These are phyloP conservation scores for Amphiprion ocellaris DNA, from an alignment of 2,113 vertebrate species.

Conservation along the genomic window DNA sequence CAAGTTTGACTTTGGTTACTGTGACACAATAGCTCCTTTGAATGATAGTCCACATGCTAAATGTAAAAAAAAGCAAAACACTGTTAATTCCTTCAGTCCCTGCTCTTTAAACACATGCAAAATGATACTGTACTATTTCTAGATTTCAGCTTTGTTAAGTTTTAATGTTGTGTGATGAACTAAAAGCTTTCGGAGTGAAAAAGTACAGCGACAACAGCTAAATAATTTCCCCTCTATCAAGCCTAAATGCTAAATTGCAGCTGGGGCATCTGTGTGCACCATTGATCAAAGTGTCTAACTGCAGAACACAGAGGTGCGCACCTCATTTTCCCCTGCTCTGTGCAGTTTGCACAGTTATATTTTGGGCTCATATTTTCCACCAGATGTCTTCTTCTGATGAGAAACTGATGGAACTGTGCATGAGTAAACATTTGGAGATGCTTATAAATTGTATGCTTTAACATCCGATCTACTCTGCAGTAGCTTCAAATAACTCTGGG, in stretches of 20 bases:
- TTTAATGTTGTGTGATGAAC: slow-evolving; percentile 13
- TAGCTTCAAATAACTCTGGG: not conserved
- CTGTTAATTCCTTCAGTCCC: not conserved
- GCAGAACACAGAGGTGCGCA: not conserved
- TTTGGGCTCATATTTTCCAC: not conserved
- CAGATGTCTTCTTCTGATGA: not conserved
- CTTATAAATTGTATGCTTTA: not conserved
- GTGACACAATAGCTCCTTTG: not conserved
- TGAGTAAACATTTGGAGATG: not conserved
- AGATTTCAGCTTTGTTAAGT: not conserved
- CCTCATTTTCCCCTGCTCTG: not conserved
- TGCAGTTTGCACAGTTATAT: not conserved
- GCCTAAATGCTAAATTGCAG: slow-evolving; percentile 36
- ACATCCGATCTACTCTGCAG: not conserved
- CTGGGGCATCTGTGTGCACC: slow-evolving; percentile 18
- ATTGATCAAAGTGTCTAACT: slow-evolving; percentile 10
- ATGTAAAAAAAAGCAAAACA: not conserved
- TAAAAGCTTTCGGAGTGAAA: slow-evolving; percentile 26
- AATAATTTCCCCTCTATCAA: slow-evolving; percentile 32
- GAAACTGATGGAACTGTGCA: not conserved
- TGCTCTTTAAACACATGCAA: not conserved
- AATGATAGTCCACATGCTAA: not conserved
- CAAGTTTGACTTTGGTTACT: not conserved
- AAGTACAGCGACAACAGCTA: slow-evolving; percentile 12
- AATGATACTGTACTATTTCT: not conserved